A percentile compares a stretch with the other conserved stretches of the same genome.
Conservation (phyloP, 2,888 invertebrate genomes). For the Drosophila silvestris region DNA sequence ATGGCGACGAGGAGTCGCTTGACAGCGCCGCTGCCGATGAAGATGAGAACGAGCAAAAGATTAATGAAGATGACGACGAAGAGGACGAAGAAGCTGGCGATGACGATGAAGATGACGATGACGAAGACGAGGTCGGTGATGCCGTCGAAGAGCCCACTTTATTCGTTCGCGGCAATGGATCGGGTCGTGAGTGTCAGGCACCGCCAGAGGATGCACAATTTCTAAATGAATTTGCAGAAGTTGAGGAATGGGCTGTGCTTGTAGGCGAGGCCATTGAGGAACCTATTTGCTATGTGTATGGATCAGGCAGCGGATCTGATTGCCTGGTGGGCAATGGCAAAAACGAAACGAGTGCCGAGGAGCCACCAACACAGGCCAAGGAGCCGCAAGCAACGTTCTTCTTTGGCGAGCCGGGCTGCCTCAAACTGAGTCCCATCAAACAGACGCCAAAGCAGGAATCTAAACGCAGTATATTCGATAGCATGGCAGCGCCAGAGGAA, state of each 20-base stretch:
- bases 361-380: conserved; percentile 83
- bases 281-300: conserved; percentile 88
- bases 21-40: conserved; percentile 82
- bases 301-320: conserved; percentile 89
- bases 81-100: conserved; percentile 37
- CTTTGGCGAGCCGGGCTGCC: conserved; percentile 86
- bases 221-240: conserved; percentile 4
- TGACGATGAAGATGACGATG: conserved; percentile 74
- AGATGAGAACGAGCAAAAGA: conserved; percentile 70
- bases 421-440: conserved; percentile 84
- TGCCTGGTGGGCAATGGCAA: conserved; percentile 90
- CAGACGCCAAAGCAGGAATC: conserved; percentile 63
- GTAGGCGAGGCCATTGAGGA: conserved; percentile 91
- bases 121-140: conserved; percentile 86
- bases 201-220: conserved; percentile 26
- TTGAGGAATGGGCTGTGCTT: conserved; percentile 15
- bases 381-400: conserved; percentile 84
- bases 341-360: conserved; percentile 83
- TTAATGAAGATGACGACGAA: conserved; percentile 69
- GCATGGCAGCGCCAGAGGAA: conserved; percentile 21
- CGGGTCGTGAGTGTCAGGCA: conserved; percentile 88
- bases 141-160: conserved; percentile 91
- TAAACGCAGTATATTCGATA: conserved; percentile 71
- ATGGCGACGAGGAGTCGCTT: conserved; percentile 78
- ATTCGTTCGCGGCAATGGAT: conserved; percentile 89